Conservation (phyloP, 2,888 invertebrate genomes). For the Syritta pipiens region DNA sequence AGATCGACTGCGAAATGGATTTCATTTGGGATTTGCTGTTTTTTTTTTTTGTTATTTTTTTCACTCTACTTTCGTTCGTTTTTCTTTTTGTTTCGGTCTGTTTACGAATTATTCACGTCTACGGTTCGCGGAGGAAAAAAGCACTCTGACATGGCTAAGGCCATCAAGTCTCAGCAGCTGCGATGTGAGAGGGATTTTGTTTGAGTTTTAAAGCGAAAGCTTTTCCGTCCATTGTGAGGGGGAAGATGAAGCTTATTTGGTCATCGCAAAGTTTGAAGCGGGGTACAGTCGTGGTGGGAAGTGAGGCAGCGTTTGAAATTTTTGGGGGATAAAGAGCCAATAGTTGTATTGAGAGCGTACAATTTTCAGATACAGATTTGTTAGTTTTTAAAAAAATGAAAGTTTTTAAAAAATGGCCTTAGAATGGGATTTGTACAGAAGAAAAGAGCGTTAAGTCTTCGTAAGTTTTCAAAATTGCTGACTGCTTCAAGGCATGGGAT, state of each 20-base stretch:
- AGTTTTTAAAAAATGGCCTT: too few species aligned
- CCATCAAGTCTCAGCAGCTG: slow-evolving; percentile 47
- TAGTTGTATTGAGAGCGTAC: too few species aligned
- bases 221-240: neutral
- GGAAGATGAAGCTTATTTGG: slow-evolving; percentile 11
- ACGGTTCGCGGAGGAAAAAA: slow-evolving; percentile 58
- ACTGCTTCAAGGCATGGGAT: too few species aligned
- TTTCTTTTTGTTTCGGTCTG: slow-evolving; percentile 26
- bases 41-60: slow-evolving; percentile 17
- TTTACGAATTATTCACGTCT: slow-evolving; percentile 58
- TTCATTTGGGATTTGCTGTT: too few species aligned
- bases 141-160: slow-evolving; percentile 56
- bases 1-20: too few species aligned
- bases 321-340: neutral
- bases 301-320: neutral
- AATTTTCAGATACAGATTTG: too few species aligned
- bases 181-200: slow-evolving; percentile 26
- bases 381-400: too few species aligned
- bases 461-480: too few species aligned
- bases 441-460: too few species aligned
- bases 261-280: too few species aligned
- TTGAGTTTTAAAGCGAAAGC: slow-evolving; percentile 40
- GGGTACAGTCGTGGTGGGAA: slow-evolving; percentile 24
- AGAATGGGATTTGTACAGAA: too few species aligned
- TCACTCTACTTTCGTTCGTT: too few species aligned